A percentile compares a stretch with the other conserved stretches of the same genome.
Evolutionary conservation across 2,113 vertebrate genomes (phyloP).

Genomic region (Ciconia maguari): DNA sequence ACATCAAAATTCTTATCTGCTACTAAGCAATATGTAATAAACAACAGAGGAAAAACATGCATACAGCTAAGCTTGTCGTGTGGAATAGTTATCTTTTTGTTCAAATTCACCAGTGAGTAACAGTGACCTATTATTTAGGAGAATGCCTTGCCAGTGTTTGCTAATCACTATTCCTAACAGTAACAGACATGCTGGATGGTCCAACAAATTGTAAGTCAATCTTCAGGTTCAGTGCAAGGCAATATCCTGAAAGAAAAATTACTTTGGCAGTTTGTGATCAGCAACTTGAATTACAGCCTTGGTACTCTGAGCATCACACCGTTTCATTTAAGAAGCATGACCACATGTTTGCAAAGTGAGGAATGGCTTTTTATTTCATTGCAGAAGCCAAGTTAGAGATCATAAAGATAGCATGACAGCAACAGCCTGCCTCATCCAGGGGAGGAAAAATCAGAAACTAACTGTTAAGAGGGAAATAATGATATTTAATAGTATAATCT

Average conservation of each 20-base stretch:
- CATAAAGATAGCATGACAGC: not conserved
- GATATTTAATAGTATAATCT: not conserved
- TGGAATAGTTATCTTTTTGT: not conserved
- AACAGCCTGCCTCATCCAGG: not conserved
- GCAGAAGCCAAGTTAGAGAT: constrained; percentile 45
- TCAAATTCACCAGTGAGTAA: not conserved
- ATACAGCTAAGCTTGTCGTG: not conserved
- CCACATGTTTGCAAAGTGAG: constrained; percentile 44
- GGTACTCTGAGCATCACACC: not conserved
- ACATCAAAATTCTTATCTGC: not conserved
- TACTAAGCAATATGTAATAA: not conserved
- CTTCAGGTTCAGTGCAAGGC: constrained; percentile 50
- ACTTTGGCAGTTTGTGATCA: constrained; percentile 55
- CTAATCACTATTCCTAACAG: constrained; percentile 20
- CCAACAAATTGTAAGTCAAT: constrained; percentile 45
- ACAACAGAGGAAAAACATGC: not conserved
- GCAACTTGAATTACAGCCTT: constrained; percentile 56
- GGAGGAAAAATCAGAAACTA: not conserved
- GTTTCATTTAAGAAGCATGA: constrained; percentile 58
- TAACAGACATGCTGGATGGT: not conserved
- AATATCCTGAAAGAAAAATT: constrained; percentile 66
- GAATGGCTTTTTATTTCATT: constrained; percentile 54
- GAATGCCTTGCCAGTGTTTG: constrained; percentile 4
- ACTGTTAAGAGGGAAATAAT: not conserved
- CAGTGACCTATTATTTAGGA: not conserved